A percentile compares a stretch with the other conserved stretches of the same genome.
Evolutionary conservation across 2,113 vertebrate genomes (phyloP).

Genomic region (Cryptotis parvus): DNA sequence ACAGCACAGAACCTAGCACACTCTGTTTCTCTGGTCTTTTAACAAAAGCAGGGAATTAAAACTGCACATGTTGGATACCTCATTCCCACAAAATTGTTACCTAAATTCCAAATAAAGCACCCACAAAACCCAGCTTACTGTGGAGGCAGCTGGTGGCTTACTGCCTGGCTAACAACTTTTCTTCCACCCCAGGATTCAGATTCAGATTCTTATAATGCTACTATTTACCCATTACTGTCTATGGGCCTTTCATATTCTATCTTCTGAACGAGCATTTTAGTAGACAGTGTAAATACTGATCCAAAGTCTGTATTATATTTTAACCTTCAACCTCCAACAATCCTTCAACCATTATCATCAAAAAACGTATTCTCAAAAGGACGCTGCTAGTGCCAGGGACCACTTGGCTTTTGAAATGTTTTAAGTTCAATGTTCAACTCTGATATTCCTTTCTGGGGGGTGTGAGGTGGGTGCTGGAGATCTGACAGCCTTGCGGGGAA

Average conservation of each 20-base stretch:
- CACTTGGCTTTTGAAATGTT: background rate
- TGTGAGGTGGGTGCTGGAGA: too few relatives aligned
- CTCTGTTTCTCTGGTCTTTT: slow-evolving; percentile 21
- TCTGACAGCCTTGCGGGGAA: too few relatives aligned
- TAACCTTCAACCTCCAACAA: slow-evolving; percentile 4
- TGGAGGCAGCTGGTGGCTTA: slow-evolving; percentile 22
- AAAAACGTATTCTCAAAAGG: background rate
- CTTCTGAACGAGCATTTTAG: background rate
- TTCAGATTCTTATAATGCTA: slow-evolving; percentile 35
- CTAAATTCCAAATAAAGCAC: background rate
- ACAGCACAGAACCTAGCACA: background rate
- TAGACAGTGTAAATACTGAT: background rate
- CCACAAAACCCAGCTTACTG: background rate
- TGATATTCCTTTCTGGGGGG: background rate
- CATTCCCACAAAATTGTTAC: slow-evolving; percentile 46
- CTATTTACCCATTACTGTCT: background rate
- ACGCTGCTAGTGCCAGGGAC: background rate
- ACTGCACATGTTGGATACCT: background rate
- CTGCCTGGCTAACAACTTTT: background rate
- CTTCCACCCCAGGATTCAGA: background rate
- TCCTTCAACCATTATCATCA: background rate
- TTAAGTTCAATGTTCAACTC: background rate
- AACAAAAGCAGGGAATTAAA: slow-evolving; percentile 55
- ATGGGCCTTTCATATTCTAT: background rate
- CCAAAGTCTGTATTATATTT: background rate